phyloP scores from a whole-genome alignment of 2,797 vertebrate genomes.

The Sciurus vulgaris region DNA sequence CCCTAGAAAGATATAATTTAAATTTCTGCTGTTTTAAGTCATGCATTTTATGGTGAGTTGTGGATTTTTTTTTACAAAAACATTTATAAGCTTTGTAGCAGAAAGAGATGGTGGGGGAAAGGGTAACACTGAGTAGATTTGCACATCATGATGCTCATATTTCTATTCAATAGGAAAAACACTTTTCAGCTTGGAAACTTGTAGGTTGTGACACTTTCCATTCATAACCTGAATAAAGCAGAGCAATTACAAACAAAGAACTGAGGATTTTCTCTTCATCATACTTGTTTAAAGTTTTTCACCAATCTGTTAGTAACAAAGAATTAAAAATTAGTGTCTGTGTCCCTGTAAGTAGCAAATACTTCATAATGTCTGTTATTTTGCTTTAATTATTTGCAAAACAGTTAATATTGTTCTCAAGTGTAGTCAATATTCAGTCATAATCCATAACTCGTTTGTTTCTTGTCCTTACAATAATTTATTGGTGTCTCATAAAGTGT shows the following conservation, averaged over 20 bases:
- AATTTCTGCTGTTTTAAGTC: constrained; percentile 1
- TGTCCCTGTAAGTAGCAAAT: not conserved
- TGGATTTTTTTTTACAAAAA: not conserved
- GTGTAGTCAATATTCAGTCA: not conserved
- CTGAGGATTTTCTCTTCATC: not conserved
- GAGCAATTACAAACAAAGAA: not conserved
- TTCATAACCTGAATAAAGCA: not conserved
- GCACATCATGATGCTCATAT: not conserved
- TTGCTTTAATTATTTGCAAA: not conserved
- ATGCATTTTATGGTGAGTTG: not conserved
- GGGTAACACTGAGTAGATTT: not conserved
- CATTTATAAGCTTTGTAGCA: not conserved
- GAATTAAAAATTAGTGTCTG: constrained; percentile 1
- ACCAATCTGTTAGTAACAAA: not conserved
- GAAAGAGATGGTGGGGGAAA: not conserved
- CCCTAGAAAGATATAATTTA: not conserved
- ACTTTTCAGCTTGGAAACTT: not conserved
- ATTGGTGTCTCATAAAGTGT: not conserved
- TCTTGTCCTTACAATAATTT: not conserved
- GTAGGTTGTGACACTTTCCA: not conserved
- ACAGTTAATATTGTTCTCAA: not conserved
- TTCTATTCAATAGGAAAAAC: not conserved
- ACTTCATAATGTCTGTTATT: not conserved
- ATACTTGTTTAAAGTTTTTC: not conserved
- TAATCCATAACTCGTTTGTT: not conserved